phyloP scores from a whole-genome alignment of 2,888 invertebrate species.

The Agriotes lineatus region DNA sequence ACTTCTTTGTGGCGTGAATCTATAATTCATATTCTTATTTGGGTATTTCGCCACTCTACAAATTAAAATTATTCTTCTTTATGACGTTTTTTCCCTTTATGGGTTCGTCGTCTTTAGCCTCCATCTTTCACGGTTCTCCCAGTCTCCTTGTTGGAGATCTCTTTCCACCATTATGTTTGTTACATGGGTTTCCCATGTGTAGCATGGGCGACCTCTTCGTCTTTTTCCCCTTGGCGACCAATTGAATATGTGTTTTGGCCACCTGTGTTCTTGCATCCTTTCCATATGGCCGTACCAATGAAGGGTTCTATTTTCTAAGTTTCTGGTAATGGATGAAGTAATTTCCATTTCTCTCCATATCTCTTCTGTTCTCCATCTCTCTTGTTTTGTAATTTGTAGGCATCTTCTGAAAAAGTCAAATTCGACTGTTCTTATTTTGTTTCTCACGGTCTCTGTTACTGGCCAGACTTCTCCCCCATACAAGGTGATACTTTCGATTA shows the following conservation, averaged over 20 bases:
- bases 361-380: background rate
- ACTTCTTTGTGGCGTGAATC: too few species aligned
- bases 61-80: too few species aligned
- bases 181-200: slow-evolving; percentile 9
- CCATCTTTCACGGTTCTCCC: too few species aligned
- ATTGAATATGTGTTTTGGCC: background rate
- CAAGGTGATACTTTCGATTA: background rate
- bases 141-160: too few species aligned
- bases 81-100: too few species aligned
- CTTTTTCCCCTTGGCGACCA: slow-evolving; percentile 12
- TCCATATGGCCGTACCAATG: slow-evolving; percentile 1
- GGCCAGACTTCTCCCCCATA: background rate
- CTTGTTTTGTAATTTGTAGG: background rate
- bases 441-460: too few species aligned
- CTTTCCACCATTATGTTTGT: slow-evolving; percentile 1
- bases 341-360: background rate
- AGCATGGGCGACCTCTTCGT: background rate
- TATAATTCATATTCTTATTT: too few species aligned
- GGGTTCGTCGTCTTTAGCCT: too few species aligned
- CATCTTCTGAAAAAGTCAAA: background rate
- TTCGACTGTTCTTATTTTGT: too few species aligned
- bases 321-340: background rate
- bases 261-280: too few species aligned
- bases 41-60: too few species aligned
- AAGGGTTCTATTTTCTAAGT: too few species aligned